Conservation (phyloP, 2,113 vertebrate genomes). For the Pyxicephalus adspersus region DNA sequence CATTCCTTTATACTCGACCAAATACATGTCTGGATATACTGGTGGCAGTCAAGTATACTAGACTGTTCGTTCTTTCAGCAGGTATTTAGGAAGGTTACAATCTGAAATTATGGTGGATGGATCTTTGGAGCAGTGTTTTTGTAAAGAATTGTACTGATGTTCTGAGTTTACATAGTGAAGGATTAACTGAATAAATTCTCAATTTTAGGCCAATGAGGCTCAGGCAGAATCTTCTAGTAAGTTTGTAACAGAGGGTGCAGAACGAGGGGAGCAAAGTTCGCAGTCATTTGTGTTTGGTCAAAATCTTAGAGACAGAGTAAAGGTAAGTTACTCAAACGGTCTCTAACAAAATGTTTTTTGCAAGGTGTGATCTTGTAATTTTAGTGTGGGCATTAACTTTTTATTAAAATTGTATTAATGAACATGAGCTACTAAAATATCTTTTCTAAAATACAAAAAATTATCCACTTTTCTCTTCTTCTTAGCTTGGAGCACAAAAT, state of each 20-base stretch:
- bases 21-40: too few species aligned
- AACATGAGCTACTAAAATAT: not conserved
- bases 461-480: not conserved
- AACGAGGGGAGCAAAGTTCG: conserved; percentile 72
- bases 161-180: not conserved
- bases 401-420: not conserved
- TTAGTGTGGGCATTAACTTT: too few species aligned
- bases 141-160: too few species aligned
- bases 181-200: conserved; percentile 13
- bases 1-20: too few species aligned
- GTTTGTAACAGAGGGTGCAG: conserved; percentile 71
- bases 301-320: conserved; percentile 95
- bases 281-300: conserved; percentile 94
- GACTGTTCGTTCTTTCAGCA: too few species aligned
- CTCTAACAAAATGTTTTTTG: not conserved
- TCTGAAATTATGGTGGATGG: too few species aligned
- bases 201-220: conserved; percentile 71
- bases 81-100: too few species aligned
- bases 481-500: conserved; percentile 82
- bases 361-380: not conserved
- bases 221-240: conserved; percentile 61
- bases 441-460: not conserved
- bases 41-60: too few species aligned
- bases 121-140: too few species aligned
- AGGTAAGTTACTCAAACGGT: conserved; percentile 72